Conservation (phyloP, 2,797 vertebrate genomes). For the Bufotes viridis region DNA sequence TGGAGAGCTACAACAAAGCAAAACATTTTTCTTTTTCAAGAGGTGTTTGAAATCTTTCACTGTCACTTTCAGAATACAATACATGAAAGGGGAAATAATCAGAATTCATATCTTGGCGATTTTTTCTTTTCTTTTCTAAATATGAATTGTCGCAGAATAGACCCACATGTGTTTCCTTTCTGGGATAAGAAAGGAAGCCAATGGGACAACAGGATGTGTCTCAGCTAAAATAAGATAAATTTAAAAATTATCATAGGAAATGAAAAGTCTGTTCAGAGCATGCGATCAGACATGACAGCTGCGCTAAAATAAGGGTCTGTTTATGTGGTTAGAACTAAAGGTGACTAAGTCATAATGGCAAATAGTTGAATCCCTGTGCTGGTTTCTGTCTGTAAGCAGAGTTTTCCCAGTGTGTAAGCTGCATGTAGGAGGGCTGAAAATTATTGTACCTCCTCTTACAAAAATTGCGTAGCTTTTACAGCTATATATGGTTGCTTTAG, state of each 20-base stretch:
- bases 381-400: neutral
- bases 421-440: no score
- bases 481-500: no score
- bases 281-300: neutral
- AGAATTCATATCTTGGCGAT: neutral
- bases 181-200: constrained; percentile 35
- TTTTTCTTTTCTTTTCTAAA: constrained; percentile 32
- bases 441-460: no score
- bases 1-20: neutral
- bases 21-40: neutral
- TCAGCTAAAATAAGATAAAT: constrained; percentile 52
- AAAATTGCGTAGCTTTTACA: no score
- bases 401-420: no score
- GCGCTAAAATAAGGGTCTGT: neutral
- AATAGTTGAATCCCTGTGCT: neutral
- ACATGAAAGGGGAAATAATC: constrained; percentile 47
- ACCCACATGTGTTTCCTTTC: constrained; percentile 58
- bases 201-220: constrained; percentile 57
- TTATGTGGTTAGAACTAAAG: neutral
- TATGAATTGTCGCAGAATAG: constrained; percentile 42
- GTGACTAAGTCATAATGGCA: neutral
- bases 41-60: constrained; percentile 31
- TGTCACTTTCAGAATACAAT: constrained; percentile 45
- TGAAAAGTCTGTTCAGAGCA: constrained; percentile 30
- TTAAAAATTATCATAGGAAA: constrained; percentile 43